Evolutionary conservation across 2,888 invertebrate genomes (phyloP).

Genomic region (Tholera decimalis): DNA sequence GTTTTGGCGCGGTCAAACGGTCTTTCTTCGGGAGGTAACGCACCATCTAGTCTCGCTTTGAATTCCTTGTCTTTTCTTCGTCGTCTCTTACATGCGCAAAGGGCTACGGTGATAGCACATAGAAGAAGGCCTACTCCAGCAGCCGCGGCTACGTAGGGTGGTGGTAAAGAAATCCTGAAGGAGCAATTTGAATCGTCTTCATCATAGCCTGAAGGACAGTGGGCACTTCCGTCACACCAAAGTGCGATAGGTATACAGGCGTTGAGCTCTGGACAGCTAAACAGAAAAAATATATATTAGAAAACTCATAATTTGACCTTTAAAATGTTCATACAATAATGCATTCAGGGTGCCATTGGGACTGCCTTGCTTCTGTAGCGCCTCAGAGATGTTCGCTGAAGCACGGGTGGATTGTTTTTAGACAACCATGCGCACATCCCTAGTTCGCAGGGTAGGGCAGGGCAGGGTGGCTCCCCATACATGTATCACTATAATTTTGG

Average conservation of each 20-base stretch:
- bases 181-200: constrained; percentile 95
- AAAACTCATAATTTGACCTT: too few species aligned
- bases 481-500: too few species aligned
- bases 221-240: constrained; percentile 95
- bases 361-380: too few species aligned
- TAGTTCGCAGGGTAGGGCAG: too few species aligned
- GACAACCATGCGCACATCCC: too few species aligned
- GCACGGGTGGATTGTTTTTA: too few species aligned
- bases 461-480: too few species aligned
- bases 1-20: constrained; percentile 92
- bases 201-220: constrained; percentile 96
- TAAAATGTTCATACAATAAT: too few species aligned
- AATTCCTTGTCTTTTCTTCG: constrained; percentile 92
- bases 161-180: constrained; percentile 93
- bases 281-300: too few species aligned
- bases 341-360: too few species aligned
- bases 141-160: constrained; percentile 93
- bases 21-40: constrained; percentile 91
- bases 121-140: constrained; percentile 92
- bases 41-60: constrained; percentile 92
- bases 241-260: constrained; percentile 95
- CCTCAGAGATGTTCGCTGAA: too few species aligned
- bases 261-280: constrained; percentile 95
- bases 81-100: constrained; percentile 92
- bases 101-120: constrained; percentile 90